Percentiles rank a stretch among this genome's conserved stretches.
Evolutionary conservation across 2,888 invertebrate species (phyloP).

Genomic region (Caenorhabditis doughertyi): DNA sequence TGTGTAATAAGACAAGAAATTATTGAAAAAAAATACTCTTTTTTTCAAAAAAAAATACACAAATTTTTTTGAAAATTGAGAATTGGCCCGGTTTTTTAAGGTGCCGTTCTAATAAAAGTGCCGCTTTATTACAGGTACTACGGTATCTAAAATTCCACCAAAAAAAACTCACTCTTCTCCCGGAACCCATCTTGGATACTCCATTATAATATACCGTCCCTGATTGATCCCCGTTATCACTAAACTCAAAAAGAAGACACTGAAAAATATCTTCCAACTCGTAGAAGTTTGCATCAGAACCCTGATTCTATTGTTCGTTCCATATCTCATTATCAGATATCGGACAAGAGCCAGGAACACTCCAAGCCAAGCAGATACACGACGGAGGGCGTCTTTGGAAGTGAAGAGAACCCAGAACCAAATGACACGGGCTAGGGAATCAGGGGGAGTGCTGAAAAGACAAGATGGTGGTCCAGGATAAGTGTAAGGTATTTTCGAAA

Average conservation of each 20-base stretch:
- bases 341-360: conserved; percentile 9
- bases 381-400: conserved; percentile 7
- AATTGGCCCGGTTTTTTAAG: no score
- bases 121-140: no score
- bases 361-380: conserved; percentile 23
- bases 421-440: not conserved
- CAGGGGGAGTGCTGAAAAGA: not conserved
- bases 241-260: not conserved
- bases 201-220: not conserved
- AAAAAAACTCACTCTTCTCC: not conserved
- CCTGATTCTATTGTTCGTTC: not conserved
- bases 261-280: not conserved
- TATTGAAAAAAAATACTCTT: no score
- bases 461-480: no score
- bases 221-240: conserved; percentile 6
- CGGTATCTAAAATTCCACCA: no score
- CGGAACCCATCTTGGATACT: not conserved
- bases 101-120: no score
- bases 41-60: no score
- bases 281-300: not conserved
- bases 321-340: not conserved
- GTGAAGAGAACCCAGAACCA: not conserved
- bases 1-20: no score
- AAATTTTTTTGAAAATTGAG: no score
- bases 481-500: not conserved